These are phyloP conservation scores for Crypturellus undulatus DNA, from an alignment of 2,113 vertebrate genomes.

Conservation along the genomic window DNA sequence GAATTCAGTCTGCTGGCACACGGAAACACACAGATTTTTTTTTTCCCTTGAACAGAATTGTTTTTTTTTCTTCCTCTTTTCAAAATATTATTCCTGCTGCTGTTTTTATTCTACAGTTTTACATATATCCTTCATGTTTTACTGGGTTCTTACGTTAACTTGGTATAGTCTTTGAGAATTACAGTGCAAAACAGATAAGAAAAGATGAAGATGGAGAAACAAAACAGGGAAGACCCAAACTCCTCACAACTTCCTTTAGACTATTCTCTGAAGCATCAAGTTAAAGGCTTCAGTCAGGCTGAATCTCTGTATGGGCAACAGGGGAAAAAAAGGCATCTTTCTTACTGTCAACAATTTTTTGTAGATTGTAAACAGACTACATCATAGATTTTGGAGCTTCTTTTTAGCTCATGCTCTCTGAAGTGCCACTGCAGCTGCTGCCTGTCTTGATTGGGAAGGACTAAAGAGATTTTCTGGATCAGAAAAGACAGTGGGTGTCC, in stretches of 20 bases:
- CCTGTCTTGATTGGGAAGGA: not conserved
- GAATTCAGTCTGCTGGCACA: not conserved
- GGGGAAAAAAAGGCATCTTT: not conserved
- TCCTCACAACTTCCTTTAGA: not conserved
- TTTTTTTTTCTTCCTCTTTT: not conserved
- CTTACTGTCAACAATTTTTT: not conserved
- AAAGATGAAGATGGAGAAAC: not conserved
- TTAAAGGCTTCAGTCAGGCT: not conserved
- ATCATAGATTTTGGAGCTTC: not conserved
- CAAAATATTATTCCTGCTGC: no score
- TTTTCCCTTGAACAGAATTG: not conserved
- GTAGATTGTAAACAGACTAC: not conserved
- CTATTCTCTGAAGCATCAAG: not conserved
- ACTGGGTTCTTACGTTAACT: not conserved
- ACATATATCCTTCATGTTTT: not conserved
- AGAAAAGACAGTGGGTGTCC: not conserved
- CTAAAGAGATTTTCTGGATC: not conserved
- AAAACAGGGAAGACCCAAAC: not conserved
- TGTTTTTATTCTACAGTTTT: not conserved
- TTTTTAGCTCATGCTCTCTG: not conserved
- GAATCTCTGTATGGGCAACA: not conserved
- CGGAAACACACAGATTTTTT: not conserved
- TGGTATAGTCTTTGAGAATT: not conserved
- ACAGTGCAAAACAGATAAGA: not conserved
- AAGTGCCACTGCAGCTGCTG: not conserved